These are phyloP conservation scores for Xiphorhynchus erythropygius DNA, from an alignment of 2,797 vertebrate genomes.

Conservation along the genomic window DNA sequence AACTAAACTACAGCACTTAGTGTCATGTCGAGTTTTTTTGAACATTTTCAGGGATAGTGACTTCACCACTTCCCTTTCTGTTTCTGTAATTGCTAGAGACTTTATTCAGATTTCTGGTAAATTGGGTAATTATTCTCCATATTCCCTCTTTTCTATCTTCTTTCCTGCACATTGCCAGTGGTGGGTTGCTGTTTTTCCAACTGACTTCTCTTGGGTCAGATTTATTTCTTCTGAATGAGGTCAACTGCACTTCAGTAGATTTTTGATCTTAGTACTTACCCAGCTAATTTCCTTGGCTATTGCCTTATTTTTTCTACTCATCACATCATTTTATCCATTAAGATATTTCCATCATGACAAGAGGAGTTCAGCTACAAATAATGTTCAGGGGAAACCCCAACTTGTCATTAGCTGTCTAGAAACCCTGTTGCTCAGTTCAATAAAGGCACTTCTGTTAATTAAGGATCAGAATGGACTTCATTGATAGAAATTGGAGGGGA, in stretches of 20 bases:
- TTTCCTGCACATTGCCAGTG: neutral
- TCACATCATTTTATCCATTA: neutral
- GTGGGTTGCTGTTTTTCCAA: neutral
- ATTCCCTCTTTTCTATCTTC: neutral
- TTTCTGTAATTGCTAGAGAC: neutral
- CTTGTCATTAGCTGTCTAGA: neutral
- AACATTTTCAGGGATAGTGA: neutral
- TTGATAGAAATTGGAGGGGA: neutral
- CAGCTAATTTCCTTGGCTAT: neutral
- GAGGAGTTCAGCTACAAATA: neutral
- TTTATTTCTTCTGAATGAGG: neutral
- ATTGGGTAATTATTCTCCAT: neutral
- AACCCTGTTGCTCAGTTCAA: neutral
- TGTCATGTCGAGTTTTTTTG: accelerated
- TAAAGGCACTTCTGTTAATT: neutral
- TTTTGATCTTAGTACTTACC: neutral
- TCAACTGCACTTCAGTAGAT: neutral
- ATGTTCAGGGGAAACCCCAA: neutral
- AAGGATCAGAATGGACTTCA: neutral
- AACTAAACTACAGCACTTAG: neutral
- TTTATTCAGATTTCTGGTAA: neutral
- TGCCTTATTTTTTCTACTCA: neutral
- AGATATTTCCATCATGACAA: neutral
- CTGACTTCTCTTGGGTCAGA: neutral
- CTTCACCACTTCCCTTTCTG: neutral